These are phyloP conservation scores for Oreortyx pictus DNA, from an alignment of 2,797 vertebrate genomes.

Conservation along the genomic window DNA sequence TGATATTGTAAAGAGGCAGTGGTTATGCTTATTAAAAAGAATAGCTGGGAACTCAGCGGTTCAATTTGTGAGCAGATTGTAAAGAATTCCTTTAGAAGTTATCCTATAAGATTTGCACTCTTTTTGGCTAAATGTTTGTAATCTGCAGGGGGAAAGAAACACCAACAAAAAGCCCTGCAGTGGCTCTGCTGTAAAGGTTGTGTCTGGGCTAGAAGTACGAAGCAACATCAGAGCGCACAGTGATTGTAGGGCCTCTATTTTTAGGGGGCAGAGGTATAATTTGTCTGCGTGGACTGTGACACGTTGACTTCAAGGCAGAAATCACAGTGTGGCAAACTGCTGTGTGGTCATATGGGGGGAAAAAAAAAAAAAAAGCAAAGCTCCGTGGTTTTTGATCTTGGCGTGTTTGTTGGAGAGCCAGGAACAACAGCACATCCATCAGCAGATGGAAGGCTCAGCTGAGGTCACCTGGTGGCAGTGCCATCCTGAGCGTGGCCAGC, in stretches of 20 bases:
- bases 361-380: background rate
- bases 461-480: background rate
- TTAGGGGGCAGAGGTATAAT: slow-evolving; percentile 2
- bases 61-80: background rate
- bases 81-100: background rate
- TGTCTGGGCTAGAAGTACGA: background rate
- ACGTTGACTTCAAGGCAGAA: slow-evolving; percentile 18
- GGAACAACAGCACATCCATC: background rate
- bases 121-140: background rate
- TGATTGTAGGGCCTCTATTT: slow-evolving; percentile 8
- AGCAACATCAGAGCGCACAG: background rate
- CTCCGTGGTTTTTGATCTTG: background rate
- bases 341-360: background rate
- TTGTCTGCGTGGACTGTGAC: background rate
- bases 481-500: accelerated
- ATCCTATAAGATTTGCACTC: accelerated
- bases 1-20: background rate
- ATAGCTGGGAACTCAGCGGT: background rate
- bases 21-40: background rate
- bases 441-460: background rate
- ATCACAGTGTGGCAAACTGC: slow-evolving; percentile 27
- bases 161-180: accelerated
- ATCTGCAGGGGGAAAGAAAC: background rate
- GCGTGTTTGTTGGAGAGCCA: background rate
- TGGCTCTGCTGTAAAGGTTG: accelerated